Conservation (phyloP, 1,140 invertebrate genomes). For the Halictus rubicundus region DNA sequence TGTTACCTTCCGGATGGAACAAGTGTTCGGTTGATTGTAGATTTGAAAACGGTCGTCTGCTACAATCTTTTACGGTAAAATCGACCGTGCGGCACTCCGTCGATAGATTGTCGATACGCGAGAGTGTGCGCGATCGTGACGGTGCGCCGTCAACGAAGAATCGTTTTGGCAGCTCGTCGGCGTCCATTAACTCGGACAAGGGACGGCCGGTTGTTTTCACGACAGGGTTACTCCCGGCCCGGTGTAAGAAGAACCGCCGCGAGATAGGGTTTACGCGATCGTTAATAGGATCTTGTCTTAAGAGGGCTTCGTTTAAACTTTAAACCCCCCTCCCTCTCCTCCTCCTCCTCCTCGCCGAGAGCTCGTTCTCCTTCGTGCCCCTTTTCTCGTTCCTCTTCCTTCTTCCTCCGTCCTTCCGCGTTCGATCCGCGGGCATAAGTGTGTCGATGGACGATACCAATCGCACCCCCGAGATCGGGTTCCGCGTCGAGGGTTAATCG, state of each 20-base stretch:
- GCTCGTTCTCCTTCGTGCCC: constrained; percentile 5
- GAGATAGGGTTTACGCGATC: constrained; percentile 52
- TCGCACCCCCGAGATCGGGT: constrained; percentile 15
- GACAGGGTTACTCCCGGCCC: constrained; percentile 15
- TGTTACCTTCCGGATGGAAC: no score
- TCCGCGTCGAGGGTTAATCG: constrained; percentile 43
- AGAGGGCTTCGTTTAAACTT: constrained; percentile 72
- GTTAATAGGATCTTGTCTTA: constrained; percentile 74
- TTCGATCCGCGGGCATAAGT: constrained; percentile 26
- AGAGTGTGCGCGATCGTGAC: not conserved
- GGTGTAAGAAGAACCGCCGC: constrained; percentile 32
- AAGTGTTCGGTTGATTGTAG: no score
- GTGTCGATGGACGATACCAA: constrained; percentile 49
- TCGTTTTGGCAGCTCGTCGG: constrained; percentile 12
- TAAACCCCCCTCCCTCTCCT: constrained; percentile 45
- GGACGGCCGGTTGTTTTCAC: constrained; percentile 45
- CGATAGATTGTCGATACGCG: no score
- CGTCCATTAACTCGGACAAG: constrained; percentile 7
- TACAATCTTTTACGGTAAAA: no score
- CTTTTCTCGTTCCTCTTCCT: constrained; percentile 32
- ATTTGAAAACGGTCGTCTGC: no score
- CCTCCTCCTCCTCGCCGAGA: no score
- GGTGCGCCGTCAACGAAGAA: not conserved
- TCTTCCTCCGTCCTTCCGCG: constrained; percentile 17
- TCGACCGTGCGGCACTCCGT: no score